Percentiles rank a stretch among this genome's conserved stretches.
phyloP scores from a whole-genome alignment of 2,113 vertebrate species.

The Oreochromis tanganicae region DNA sequence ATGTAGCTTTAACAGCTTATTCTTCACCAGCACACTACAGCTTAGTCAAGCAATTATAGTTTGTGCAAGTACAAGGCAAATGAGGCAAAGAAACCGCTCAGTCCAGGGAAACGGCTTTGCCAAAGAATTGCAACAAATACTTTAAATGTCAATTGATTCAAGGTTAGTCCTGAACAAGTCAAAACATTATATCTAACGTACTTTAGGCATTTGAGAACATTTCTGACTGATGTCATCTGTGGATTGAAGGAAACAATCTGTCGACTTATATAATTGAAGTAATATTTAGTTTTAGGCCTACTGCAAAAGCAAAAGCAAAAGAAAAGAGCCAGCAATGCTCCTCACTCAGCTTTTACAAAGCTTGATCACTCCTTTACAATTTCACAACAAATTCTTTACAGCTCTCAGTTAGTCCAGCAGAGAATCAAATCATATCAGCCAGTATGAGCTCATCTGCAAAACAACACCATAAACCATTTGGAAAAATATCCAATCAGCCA shows the following conservation, averaged over 20 bases:
- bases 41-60: slow-evolving; percentile 37
- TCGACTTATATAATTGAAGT: not conserved
- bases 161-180: not conserved
- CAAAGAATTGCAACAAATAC: not conserved
- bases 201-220: not conserved
- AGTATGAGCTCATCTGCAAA: not conserved
- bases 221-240: not conserved
- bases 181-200: not conserved
- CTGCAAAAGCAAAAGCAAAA: not conserved
- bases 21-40: not conserved
- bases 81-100: not conserved
- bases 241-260: not conserved
- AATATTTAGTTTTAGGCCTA: not conserved
- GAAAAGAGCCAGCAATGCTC: not conserved
- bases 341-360: not conserved
- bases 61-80: not conserved
- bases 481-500: not conserved
- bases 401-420: not conserved
- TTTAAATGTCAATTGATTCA: not conserved
- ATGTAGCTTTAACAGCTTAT: slow-evolving; percentile 7
- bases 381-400: not conserved
- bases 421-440: not conserved
- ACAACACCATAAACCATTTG: not conserved
- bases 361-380: not conserved
- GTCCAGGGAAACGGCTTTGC: not conserved